Evolutionary conservation across 2,113 vertebrate species (phyloP).

Genomic region (Halcyon malimbica): DNA sequence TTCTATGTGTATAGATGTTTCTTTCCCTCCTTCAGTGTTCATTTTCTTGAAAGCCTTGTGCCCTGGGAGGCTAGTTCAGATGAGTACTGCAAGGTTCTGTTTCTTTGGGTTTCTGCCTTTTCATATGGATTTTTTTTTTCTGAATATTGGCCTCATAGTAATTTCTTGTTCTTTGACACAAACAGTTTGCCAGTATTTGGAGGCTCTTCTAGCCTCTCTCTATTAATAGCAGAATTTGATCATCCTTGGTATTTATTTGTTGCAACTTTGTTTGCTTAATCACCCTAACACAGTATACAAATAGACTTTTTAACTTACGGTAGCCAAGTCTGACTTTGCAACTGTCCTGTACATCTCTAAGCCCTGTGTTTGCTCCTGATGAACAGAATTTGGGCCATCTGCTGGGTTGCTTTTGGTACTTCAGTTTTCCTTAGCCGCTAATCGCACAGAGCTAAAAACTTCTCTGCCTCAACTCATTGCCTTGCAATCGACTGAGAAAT

Average conservation of each 20-base stretch:
- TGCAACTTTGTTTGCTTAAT: neutral
- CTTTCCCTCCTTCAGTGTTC: neutral
- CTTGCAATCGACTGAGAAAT: constrained; percentile 13
- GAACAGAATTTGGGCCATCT: neutral
- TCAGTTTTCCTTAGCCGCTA: neutral
- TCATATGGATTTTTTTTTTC: neutral
- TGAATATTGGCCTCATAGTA: neutral
- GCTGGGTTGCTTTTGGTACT: neutral
- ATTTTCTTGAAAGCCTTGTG: neutral
- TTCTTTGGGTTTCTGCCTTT: neutral
- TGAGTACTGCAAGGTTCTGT: neutral
- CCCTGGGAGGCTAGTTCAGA: neutral
- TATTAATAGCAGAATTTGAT: neutral
- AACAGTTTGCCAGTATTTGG: neutral
- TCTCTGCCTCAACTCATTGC: neutral
- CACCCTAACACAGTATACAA: neutral
- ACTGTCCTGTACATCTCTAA: neutral
- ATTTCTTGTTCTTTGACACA: neutral
- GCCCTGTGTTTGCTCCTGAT: neutral
- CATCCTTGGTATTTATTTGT: neutral
- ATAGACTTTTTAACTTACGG: neutral
- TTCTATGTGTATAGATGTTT: neutral
- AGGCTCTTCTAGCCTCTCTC: neutral
- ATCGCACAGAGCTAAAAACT: neutral
- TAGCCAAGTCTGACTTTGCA: neutral